phyloP scores from a whole-genome alignment of 2,797 vertebrate species.

The Anableps anableps region DNA sequence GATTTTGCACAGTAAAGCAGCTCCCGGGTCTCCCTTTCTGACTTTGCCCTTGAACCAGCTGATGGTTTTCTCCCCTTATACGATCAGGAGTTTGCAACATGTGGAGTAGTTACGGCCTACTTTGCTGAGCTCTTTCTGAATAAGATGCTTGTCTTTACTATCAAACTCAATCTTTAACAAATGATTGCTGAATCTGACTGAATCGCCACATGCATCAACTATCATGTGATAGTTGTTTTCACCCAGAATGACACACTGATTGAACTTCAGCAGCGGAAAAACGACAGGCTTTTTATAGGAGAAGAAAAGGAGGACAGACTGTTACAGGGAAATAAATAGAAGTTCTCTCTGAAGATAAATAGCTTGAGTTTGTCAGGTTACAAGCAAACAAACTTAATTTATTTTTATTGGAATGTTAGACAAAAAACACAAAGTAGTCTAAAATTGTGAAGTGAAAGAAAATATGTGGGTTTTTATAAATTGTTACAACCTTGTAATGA shows the following conservation, averaged over 20 bases:
- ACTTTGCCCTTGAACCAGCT: slow-evolving; percentile 73
- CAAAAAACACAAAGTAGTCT: not conserved
- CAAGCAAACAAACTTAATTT: not conserved
- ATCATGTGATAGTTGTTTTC: slow-evolving; percentile 68
- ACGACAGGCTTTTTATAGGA: not conserved
- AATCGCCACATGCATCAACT: slow-evolving; percentile 68
- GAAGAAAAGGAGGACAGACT: not conserved
- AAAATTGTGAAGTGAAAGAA: not conserved
- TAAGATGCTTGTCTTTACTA: not conserved
- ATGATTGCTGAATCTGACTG: slow-evolving; percentile 31
- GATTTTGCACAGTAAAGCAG: slow-evolving; percentile 46
- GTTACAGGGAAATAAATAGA: not conserved
- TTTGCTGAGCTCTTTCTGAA: not conserved
- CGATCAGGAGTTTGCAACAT: slow-evolving; percentile 49
- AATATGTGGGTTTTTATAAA: not conserved
- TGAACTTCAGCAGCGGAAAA: not conserved
- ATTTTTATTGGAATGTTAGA: not conserved
- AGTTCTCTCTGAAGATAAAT: not conserved
- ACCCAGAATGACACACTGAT: slow-evolving; percentile 43
- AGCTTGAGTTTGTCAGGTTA: not conserved
- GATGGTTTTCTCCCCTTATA: slow-evolving; percentile 5
- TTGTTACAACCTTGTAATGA: not conserved
- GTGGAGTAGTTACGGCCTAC: slow-evolving; percentile 26
- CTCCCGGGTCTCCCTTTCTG: slow-evolving; percentile 44
- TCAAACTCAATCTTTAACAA: slow-evolving; percentile 1